Percentiles rank a stretch among this genome's conserved stretches.
phyloP scores from a whole-genome alignment of 2,113 vertebrate genomes.

The Atlantisia rogersi region DNA sequence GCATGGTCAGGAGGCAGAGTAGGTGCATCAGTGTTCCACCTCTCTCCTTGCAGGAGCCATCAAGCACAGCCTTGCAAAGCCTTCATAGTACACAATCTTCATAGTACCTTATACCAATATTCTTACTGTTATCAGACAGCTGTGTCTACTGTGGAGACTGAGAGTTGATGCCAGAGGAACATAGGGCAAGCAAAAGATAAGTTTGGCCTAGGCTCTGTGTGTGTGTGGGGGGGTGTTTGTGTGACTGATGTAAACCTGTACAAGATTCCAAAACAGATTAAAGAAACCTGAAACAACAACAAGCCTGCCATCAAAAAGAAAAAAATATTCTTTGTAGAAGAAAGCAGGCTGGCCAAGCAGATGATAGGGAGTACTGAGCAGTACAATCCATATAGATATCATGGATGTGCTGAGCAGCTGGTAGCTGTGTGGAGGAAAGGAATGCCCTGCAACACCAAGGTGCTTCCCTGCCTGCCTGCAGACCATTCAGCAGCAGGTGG shows the following conservation, averaged over 20 bases:
- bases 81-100: background rate
- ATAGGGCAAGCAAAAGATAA: background rate
- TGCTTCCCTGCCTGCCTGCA: background rate
- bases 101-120: background rate
- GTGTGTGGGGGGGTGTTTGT: background rate
- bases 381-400: rapidly evolving
- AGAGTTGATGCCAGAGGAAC: background rate
- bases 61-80: background rate
- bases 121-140: background rate
- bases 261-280: background rate
- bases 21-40: rapidly evolving
- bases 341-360: background rate
- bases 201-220: background rate
- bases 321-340: background rate
- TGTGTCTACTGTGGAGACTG: background rate
- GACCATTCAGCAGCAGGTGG: background rate
- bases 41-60: background rate
- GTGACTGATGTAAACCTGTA: background rate
- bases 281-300: background rate
- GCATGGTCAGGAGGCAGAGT: rapidly evolving
- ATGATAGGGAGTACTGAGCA: background rate
- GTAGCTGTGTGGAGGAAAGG: background rate
- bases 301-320: background rate
- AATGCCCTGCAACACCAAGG: background rate
- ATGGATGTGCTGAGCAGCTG: background rate